phyloP scores from a whole-genome alignment of 2,888 invertebrate species.

The Sepioteuthis lessoniana region DNA sequence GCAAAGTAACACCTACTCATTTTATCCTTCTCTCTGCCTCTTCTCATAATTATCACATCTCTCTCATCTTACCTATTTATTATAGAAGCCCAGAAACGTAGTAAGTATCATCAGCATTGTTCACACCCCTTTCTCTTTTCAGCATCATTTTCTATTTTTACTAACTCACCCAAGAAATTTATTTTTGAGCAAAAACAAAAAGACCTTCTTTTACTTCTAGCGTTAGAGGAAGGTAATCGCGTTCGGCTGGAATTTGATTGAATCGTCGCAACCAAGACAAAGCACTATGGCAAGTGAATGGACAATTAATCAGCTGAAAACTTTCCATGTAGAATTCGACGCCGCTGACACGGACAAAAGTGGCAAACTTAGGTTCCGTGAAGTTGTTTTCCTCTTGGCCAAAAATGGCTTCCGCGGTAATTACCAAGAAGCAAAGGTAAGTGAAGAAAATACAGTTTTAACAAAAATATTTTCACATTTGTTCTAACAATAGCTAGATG shows the following conservation, averaged over 20 bases:
- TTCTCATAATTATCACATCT: too few species aligned
- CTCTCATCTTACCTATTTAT: not conserved
- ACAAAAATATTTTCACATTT: too few species aligned
- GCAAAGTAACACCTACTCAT: not conserved
- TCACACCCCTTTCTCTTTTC: not conserved
- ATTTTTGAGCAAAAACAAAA: not conserved
- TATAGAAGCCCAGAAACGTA: not conserved
- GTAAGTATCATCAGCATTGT: too few species aligned
- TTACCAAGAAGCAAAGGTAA: slow-evolving; percentile 62
- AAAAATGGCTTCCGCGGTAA: slow-evolving; percentile 65
- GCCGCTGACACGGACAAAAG: slow-evolving; percentile 65
- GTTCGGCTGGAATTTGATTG: not conserved
- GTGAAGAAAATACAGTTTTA: not conserved
- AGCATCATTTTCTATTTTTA: not conserved
- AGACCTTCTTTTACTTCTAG: not conserved
- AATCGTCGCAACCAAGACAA: not conserved
- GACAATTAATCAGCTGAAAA: slow-evolving; percentile 63
- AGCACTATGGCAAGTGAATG: slow-evolving; percentile 56
- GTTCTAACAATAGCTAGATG: too few species aligned
- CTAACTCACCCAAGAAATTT: not conserved
- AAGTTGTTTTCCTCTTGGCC: slow-evolving; percentile 60
- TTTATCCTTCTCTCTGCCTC: too few species aligned
- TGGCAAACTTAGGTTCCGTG: slow-evolving; percentile 61
- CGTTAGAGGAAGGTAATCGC: not conserved
- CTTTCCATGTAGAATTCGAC: slow-evolving; percentile 62